Conservation (phyloP, 37 sponge, comb jelly and placozoan species). For the Aplysina aerophoba region DNA sequence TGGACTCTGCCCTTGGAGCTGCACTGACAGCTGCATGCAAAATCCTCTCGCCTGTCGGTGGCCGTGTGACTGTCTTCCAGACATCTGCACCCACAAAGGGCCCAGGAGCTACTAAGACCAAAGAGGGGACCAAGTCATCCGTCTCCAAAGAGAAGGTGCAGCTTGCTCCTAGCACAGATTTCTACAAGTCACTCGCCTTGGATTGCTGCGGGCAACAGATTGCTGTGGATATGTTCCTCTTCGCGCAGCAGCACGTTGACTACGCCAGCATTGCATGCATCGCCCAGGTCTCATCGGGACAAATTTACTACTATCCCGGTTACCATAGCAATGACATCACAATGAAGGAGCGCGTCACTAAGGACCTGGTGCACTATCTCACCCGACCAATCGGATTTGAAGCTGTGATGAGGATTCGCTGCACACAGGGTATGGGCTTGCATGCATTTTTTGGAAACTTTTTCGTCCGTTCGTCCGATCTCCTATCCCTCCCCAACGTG, state of each 20-base stretch:
- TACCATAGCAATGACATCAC: conserved; percentile 64
- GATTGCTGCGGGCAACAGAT: conserved; percentile 94
- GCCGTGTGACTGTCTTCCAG: conserved; percentile 75
- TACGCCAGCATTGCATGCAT: conserved; percentile 57
- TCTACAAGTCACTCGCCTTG: conserved; percentile 95
- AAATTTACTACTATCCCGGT: conserved; percentile 87
- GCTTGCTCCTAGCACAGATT: conserved; percentile 85
- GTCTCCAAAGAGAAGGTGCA: conserved; percentile 60
- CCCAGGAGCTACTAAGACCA: conserved; percentile 75
- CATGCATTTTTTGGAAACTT: conserved; percentile 98
- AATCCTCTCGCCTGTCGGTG: conserved; percentile 80
- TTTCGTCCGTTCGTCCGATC: conserved; percentile 95
- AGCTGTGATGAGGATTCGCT: conserved; percentile 96
- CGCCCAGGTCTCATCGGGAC: conserved; percentile 91
- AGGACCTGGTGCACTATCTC: conserved; percentile 81
- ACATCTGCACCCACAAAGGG: conserved; percentile 69
- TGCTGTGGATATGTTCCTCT: conserved; percentile 89
- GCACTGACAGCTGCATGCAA: conserved; percentile 82
- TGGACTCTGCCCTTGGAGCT: conserved; percentile 85
- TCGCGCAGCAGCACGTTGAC: conserved; percentile 40
- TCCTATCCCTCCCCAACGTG: conserved; percentile 93
- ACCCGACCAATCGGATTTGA: conserved; percentile 95
- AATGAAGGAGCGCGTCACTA: conserved; percentile 52
- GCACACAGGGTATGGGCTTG: conserved; percentile 88
- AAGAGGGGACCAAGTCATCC: conserved; percentile 22